Evolutionary conservation across 2,888 invertebrate species (phyloP), one percentile per base, ranked within the genome.

Genomic region (Nemotelus pantherinus): DNA sequence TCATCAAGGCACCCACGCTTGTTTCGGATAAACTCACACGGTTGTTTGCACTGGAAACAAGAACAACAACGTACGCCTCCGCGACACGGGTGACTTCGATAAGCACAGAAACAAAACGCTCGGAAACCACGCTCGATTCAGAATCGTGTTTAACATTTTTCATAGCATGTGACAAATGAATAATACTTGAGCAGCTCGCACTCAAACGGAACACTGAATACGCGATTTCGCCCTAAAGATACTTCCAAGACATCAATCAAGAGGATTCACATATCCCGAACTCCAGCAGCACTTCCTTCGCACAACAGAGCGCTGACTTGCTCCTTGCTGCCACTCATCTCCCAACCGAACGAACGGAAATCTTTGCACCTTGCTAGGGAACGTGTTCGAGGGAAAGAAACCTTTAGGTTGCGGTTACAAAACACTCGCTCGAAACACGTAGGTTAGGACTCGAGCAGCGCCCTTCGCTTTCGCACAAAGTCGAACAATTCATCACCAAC

Each of bases 81-180:
- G 25, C 25, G 25, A 25, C 25, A 25, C 2, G 43, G 53, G 1
- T 53, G 25, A 25, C 25, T 25, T 25, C 25, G 25, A 25, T 25
- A 25, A 25, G 25, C 53, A 63, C 39, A 63, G 63, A 43, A 57
- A 5, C 25, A 57, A 57, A 57, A 43, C 63, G 63, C 55, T 58
- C 57, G 44, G 44, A 72, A 48, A 58, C 39, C 74, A 48, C 7
- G 60, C 39, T 39, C 74, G 60, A 74, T 50, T 48, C 48, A n/a
- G 63, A 74, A 72, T 58, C 72, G 58, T 72, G 72, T 72, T 45
- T 41, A 60, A 47, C 63, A 74, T 55, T 60, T 74, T 74, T 63
- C 60, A 63, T 41, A 41, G 39, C 60, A 63, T 63, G 63, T 63
- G 48, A 74, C 60, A 63, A 60, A 74, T 2, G 63, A 70, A 74